Base-by-base conservation (phyloP, 64 coral and sea anemone species). In the Dendrophyllia cribrosa region DNA sequence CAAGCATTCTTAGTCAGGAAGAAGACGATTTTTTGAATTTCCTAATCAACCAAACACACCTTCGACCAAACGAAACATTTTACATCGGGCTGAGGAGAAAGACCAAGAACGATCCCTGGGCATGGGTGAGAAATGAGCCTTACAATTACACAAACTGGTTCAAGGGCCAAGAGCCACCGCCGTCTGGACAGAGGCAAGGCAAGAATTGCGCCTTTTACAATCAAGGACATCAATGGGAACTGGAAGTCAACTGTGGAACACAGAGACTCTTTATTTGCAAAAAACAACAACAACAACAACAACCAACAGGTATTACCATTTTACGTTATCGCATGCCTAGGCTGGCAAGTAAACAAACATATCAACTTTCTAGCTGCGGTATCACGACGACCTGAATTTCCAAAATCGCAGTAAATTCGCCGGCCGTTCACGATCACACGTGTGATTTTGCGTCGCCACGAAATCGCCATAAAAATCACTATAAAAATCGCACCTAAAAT, bases 101-200 rank as follows among this genome's bases (percentile, higher is more conserved):
- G 50, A 67, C 19, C 19, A 51, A 84, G 0, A 63, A 15, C 47
- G 15, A 13, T 49, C 3, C 8, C 20, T 67, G 63, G 46, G 10
- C 21, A 6, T 84, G 80, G 80, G 62, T 51, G 19, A 17, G 51
- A 17, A 63, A 63, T 6, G 17, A 50, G 12, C 60, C 45, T 23
- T 68, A 66, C 3, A 84, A 84, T 43, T 84, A 84, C 62, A 84
- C 80, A 17, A 84, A 84, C 62, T 84, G 80, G 80, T 84, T 51
- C 46, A 1, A 23, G 14, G 63, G 11, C n/a, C 2, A 26, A 17
- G 77, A 79, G 22, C 77, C 77, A 8, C 2, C 21, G 34, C 19
- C 17, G 22, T 5, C 17, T 16, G 45, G 50, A 2, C 45, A 9
- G 2, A 51, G 6, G 0, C 6, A 34, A 23, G 19, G 43, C 5